Percentiles rank a stretch among this genome's conserved stretches.
phyloP scores from a whole-genome alignment of 1,140 invertebrate species.

The Odontomachus brunneus region DNA sequence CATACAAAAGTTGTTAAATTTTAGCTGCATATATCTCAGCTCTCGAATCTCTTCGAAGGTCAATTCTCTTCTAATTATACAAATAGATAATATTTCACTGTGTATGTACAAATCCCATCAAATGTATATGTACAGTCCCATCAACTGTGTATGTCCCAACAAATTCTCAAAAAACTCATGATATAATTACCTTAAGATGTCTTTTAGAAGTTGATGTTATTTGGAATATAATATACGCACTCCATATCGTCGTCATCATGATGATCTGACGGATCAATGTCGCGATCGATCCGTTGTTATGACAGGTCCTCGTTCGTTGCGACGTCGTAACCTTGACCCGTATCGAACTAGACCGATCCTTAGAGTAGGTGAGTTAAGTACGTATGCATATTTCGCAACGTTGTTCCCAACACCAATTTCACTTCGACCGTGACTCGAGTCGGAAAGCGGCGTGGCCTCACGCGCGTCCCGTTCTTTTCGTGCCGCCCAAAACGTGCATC shows the following conservation, averaged over 20 bases:
- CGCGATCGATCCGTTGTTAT: background rate
- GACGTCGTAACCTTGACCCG: constrained; percentile 78
- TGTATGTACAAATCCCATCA: too few species aligned
- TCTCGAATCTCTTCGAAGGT: too few species aligned
- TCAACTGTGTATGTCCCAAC: too few species aligned
- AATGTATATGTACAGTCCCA: too few species aligned
- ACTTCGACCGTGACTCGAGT: constrained; percentile 83
- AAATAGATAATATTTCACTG: too few species aligned
- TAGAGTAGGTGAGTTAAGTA: constrained; percentile 75
- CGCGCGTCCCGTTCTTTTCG: constrained; percentile 39
- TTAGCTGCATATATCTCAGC: too few species aligned
- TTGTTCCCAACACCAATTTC: constrained; percentile 80
- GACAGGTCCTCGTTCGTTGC: background rate
- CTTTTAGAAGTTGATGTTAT: too few species aligned
- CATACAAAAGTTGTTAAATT: too few species aligned
- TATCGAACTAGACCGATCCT: constrained; percentile 75
- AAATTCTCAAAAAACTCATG: too few species aligned
- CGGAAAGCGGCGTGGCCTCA: constrained; percentile 62
- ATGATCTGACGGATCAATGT: constrained; percentile 17
- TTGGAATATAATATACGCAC: too few species aligned
- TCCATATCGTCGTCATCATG: background rate
- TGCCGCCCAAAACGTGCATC: background rate
- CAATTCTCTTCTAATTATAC: too few species aligned
- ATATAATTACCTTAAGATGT: too few species aligned
- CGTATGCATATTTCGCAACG: constrained; percentile 79